These are phyloP conservation scores for Neoniphon sammara DNA, from an alignment of 2,797 vertebrate species.

Conservation along the genomic window DNA sequence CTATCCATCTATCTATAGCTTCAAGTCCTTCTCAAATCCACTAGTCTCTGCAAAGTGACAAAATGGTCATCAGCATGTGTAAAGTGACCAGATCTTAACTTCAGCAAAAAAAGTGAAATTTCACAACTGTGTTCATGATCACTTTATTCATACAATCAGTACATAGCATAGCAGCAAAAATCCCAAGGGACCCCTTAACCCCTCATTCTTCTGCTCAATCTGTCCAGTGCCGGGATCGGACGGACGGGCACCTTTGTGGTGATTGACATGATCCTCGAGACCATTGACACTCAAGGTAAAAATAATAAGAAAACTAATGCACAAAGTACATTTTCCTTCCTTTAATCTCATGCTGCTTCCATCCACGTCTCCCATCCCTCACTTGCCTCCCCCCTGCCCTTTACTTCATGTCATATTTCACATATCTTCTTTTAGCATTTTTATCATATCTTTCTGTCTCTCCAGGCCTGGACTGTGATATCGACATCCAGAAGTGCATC, in stretches of 20 bases:
- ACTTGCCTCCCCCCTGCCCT: background rate
- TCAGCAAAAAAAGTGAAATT: background rate
- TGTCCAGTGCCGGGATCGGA: conserved; percentile 93
- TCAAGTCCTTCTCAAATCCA: background rate
- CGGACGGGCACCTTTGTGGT: conserved; percentile 96
- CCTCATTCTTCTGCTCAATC: conserved; percentile 41
- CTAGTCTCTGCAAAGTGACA: background rate
- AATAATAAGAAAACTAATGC: background rate
- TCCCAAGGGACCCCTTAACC: background rate
- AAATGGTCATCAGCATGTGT: background rate
- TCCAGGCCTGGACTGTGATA: conserved; percentile 92
- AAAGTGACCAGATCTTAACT: background rate
- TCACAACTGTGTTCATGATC: conserved; percentile 3
- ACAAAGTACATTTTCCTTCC: background rate
- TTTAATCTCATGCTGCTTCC: background rate
- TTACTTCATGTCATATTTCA: too few species aligned
- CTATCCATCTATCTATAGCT: too few species aligned
- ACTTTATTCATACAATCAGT: background rate
- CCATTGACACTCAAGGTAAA: conserved; percentile 89
- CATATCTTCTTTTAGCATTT: too few species aligned
- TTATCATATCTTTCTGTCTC: background rate
- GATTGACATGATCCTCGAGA: conserved; percentile 95
- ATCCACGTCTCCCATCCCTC: background rate
- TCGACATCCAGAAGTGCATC: conserved; percentile 96
- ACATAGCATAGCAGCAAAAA: background rate